Percentiles rank a stretch among this genome's conserved stretches.
Conservation (phyloP, 1,140 invertebrate genomes). For the Elymnias hypermnestra region DNA sequence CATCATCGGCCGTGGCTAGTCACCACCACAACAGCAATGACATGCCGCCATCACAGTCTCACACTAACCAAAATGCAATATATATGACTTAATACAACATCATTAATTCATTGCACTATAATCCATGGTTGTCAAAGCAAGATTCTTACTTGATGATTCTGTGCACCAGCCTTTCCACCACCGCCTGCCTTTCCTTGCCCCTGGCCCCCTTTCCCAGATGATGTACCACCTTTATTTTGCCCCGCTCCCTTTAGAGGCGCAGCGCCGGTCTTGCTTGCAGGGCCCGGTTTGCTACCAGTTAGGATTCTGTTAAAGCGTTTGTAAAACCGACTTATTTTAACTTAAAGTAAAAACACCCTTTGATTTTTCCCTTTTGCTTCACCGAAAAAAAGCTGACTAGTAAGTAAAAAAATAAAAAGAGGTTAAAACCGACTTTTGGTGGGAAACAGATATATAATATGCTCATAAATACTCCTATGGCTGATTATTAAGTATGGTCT, state of each 20-base stretch:
- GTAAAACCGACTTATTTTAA: conserved; percentile 16
- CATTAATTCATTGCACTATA: too few species aligned
- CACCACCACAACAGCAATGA: too few species aligned
- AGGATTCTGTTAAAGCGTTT: conserved; percentile 38
- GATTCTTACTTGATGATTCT: conserved; percentile 47
- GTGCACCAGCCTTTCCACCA: conserved; percentile 33
- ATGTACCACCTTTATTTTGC: conserved; percentile 31
- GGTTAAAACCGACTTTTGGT: too few species aligned
- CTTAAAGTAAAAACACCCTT: neutral
- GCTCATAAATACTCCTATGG: too few species aligned
- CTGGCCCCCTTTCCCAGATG: conserved; percentile 24
- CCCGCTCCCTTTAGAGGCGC: conserved; percentile 51
- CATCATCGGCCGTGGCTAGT: too few species aligned
- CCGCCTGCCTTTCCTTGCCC: conserved; percentile 39
- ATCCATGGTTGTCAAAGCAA: neutral
- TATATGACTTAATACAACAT: too few species aligned
- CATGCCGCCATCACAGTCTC: too few species aligned
- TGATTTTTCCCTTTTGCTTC: conserved; percentile 1
- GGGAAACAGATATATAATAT: too few species aligned
- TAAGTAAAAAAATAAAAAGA: neutral
- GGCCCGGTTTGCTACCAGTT: conserved; percentile 67
- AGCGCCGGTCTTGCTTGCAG: conserved; percentile 70
- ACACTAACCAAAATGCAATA: too few species aligned
- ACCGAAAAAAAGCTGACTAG: neutral
- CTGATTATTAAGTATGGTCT: too few species aligned